Conservation (phyloP, 2,888 invertebrate genomes). For the Micoletzkya japonica region DNA sequence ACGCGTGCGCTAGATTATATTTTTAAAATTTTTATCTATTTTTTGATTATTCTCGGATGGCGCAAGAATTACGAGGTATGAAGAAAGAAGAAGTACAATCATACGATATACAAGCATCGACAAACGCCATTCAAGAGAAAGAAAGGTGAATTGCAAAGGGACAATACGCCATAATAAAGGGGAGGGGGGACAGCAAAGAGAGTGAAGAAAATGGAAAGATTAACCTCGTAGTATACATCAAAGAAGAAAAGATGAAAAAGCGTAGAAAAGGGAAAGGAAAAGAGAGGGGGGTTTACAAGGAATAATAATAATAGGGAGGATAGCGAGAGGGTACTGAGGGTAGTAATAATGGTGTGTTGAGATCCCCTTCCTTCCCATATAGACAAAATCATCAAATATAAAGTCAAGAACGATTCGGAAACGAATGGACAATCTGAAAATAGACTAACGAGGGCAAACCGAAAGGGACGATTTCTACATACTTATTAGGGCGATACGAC, state of each 20-base stretch:
- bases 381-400: too few relatives aligned
- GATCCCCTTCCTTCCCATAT: too few relatives aligned
- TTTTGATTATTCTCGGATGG: neutral
- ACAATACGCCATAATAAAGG: neutral
- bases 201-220: neutral
- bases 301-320: too few relatives aligned
- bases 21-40: neutral
- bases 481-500: too few relatives aligned
- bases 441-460: too few relatives aligned
- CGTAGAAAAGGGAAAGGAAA: neutral
- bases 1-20: too few relatives aligned
- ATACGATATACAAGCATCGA: neutral
- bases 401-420: too few relatives aligned
- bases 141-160: neutral
- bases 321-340: too few relatives aligned
- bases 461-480: too few relatives aligned
- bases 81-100: neutral
- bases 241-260: neutral
- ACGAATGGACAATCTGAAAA: too few relatives aligned
- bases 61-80: neutral
- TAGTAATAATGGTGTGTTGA: too few relatives aligned
- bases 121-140: neutral
- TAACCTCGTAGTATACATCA: conserved; percentile 1
- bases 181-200: neutral
- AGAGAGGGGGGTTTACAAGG: neutral